Base-by-base conservation (phyloP, 2,113 vertebrate genomes). In the Aythya baeri region DNA sequence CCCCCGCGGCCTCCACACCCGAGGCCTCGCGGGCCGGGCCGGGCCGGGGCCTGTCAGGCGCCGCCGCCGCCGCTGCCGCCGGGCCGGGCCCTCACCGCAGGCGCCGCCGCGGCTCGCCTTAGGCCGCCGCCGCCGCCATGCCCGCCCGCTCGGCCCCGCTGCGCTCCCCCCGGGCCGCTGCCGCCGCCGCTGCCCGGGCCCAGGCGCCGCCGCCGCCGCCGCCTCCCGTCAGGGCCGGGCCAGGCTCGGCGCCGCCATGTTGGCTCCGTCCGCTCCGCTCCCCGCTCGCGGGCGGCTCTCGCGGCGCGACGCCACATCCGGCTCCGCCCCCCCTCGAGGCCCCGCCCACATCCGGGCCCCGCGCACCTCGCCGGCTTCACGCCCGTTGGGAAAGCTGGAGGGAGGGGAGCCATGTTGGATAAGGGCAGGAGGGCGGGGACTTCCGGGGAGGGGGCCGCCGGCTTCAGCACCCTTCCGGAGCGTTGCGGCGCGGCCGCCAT, bases 261-360 rank as follows among this genome's bases (percentile, higher is more conserved):
- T 67, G 74, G 32, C 81, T 91, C 88, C 81, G 67, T 85, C 88
- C 88, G 58, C 81, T 90, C 88, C 88, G 34, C 80, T 85, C 88
- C 81, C 81, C 74, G 81, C 88, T 85, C 50, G 74, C 74, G 36
- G 52, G 66, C 80, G 17, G 73, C 72, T 49, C 57, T 46, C 44
- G 44, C 59, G 15, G 52, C 12, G n/a, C 6, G 81, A 91, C 88
- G 82, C 8, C 31, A 73, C 52, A 22, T 91, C 88, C 74, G 67
- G 61, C 21, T 9, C 41, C 65, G 4, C 65, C 54, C 32, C 31
- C 68, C 44, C 44, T 17, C 44, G 44, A 8, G 7, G 13, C 26
- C 71, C 36, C 84, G 26, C 74, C 65, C 27, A 52, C 81, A 27
- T 73, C 67, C 55, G 52, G 66, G 65, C 16, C 8, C 22, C 80